Evolutionary conservation across 2,888 invertebrate genomes (phyloP).

Genomic region (Tridacna crocea): DNA sequence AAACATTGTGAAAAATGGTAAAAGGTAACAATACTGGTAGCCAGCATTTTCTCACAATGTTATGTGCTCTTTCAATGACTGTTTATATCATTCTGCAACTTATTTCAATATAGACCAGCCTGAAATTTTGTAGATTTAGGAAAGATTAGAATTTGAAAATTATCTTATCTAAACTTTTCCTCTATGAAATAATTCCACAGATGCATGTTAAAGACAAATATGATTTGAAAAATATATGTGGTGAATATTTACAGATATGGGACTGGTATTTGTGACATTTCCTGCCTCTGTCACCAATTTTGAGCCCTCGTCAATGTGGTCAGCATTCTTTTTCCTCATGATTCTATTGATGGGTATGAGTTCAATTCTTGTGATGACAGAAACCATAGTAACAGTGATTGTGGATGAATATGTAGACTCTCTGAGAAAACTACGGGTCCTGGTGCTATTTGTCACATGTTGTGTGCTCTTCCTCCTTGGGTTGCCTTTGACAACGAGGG

Average conservation of each 20-base stretch:
- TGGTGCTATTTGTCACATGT: conserved; percentile 89
- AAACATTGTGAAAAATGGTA: no score
- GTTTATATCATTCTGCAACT: no score
- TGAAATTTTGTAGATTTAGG: no score
- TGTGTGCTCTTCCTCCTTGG: conserved; percentile 88
- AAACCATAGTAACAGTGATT: conserved; percentile 73
- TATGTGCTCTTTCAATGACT: no score
- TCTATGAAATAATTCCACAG: no score
- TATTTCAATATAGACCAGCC: no score
- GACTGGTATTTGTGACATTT: conserved; percentile 77
- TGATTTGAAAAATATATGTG: no score
- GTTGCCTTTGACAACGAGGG: conserved; percentile 89
- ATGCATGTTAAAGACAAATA: no score
- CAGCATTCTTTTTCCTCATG: conserved; percentile 78
- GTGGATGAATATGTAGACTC: conserved; percentile 69
- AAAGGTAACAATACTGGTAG: no score
- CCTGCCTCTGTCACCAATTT: conserved; percentile 77
- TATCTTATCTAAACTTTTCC: no score
- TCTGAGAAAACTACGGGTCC: conserved; percentile 62
- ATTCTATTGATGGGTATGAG: conserved; percentile 76
- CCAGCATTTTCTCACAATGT: no score
- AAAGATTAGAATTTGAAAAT: no score
- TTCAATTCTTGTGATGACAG: conserved; percentile 74
- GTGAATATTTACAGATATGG: conserved; percentile 68
- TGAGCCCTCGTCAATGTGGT: conserved; percentile 76